Evolutionary conservation across 2,888 invertebrate genomes (phyloP), one percentile per base, ranked within the genome.

Genomic region (Perithous albicinctus): DNA sequence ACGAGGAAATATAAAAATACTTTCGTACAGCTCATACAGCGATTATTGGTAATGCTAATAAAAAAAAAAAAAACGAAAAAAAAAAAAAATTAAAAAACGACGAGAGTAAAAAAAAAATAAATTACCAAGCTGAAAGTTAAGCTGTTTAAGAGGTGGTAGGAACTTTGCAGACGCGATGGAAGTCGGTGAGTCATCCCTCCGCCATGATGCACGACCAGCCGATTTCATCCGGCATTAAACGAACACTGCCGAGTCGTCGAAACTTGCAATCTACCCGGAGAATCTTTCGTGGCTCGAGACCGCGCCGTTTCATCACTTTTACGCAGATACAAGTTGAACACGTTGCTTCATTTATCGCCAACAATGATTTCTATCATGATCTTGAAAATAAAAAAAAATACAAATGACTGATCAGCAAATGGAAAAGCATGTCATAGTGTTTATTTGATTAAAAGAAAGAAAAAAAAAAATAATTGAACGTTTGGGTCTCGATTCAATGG

Each of bases 181-280:
- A 72, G 59, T 66, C 59, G 46, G 18, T 67, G 76, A 80, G 64
- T 80, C 66, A 72, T 43, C 41, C 51, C 56, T 72, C 23, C 26
- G 66, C 26, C 72, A 75, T 72, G 70, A 77, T 59, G 26, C 32
- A 72, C 64, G 72, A 70, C 64, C 59, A 41, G 18, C 38, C 46
- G 46, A 76, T 70, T 59, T 29, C 64, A 76, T 64, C 48, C 56
- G 76, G 46, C 63, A 54, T 76, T 43, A 56, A 70, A 70, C 64
- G 70, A 76, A 64, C 70, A 26, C 64, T 7, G 29, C 51, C 75
- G 69, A 75, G 70, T 43, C 35, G 38, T 63, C 48, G 69, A 64
- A 75, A 80, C 61, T 48, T 35, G 20, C 66, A 64, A 80, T 75
- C 70, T 63, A 35, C 20, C 41, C 20, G 43, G 32, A 51, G 54